phyloP scores from a whole-genome alignment of 2,797 vertebrate genomes.

The Sebastes kiyomatsui region DNA sequence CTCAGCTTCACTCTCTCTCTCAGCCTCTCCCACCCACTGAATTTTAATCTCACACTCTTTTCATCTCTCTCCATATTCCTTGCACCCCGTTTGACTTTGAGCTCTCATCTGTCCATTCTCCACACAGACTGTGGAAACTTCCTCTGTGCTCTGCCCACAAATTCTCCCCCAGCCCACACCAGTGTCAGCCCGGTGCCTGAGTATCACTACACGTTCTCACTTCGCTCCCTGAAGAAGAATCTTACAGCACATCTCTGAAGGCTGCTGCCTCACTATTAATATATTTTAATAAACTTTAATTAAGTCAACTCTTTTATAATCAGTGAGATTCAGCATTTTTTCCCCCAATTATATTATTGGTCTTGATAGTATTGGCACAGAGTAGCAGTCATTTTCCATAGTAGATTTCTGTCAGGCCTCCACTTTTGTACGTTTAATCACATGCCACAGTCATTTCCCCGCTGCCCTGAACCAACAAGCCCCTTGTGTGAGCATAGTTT shows the following conservation, averaged over 20 bases:
- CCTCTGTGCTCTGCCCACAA: neutral
- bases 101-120: conserved; percentile 37
- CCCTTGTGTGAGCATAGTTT: too few relatives aligned
- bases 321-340: conserved; percentile 5
- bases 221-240: neutral
- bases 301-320: conserved; percentile 12
- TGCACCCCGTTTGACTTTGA: conserved; percentile 48
- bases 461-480: too few relatives aligned
- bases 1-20: neutral
- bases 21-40: conserved; percentile 13
- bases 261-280: conserved; percentile 13
- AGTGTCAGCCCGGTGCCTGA: neutral
- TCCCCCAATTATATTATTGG: neutral
- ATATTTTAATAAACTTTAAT: conserved; percentile 15
- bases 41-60: conserved; percentile 49
- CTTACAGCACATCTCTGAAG: neutral
- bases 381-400: neutral
- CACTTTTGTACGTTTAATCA: too few relatives aligned
- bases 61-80: conserved; percentile 46
- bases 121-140: neutral
- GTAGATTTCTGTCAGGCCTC: neutral
- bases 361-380: neutral
- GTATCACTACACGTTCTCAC: neutral
- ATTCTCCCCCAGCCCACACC: neutral
- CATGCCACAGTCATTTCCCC: too few relatives aligned